phyloP scores from a whole-genome alignment of 2,113 vertebrate genomes.

The Astur gentilis region DNA sequence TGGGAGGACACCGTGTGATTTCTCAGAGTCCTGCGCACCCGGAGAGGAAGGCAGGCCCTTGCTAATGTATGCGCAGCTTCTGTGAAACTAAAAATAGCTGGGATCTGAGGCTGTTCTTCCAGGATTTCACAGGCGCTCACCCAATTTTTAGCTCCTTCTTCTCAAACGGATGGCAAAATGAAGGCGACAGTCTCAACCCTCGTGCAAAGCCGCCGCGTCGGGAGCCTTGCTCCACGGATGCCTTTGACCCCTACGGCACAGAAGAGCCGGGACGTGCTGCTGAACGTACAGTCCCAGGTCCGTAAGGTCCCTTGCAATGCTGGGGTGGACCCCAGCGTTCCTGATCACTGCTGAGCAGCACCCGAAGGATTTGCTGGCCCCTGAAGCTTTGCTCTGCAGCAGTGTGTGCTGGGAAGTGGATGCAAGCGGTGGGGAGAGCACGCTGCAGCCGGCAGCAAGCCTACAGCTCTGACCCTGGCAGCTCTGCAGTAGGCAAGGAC shows the following conservation, averaged over 20 bases:
- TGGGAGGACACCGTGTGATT: slow-evolving; percentile 14
- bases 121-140: slow-evolving; percentile 57
- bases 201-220: background rate
- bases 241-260: background rate
- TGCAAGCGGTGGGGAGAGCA: background rate
- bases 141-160: slow-evolving; percentile 47
- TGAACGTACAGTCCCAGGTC: rapidly evolving
- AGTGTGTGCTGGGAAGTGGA: background rate
- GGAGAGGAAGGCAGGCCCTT: slow-evolving; percentile 19
- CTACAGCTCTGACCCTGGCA: background rate
- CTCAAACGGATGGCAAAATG: background rate
- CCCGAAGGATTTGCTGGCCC: background rate
- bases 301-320: rapidly evolving
- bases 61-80: slow-evolving; percentile 51
- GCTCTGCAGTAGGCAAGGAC: background rate
- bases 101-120: slow-evolving; percentile 56
- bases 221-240: background rate
- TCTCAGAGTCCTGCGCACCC: background rate
- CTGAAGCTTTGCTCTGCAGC: background rate
- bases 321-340: background rate
- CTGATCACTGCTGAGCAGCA: background rate
- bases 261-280: background rate
- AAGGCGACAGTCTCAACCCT: background rate
- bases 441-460: background rate
- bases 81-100: slow-evolving; percentile 60